Evolutionary conservation across 2,797 vertebrate genomes (phyloP), one percentile per base, ranked within the genome.

Genomic region (Pipistrellus kuhlii): DNA sequence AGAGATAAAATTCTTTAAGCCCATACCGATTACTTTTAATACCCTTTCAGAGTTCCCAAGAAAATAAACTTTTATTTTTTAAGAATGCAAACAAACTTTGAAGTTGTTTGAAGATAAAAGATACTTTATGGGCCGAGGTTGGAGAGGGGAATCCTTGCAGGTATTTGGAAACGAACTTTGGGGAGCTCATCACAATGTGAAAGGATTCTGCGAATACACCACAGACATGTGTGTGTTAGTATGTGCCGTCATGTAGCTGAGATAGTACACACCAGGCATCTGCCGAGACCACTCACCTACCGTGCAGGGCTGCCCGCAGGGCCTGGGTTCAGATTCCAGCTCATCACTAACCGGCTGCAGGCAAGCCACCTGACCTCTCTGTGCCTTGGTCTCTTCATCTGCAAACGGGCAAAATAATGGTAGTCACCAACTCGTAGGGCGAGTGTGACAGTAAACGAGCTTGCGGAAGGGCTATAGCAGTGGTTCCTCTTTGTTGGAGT

Each of bases 71-170:
- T 96, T 71, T 41, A 62, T 89, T 93, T 18, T 3, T 55, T 76
- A 93, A 94, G 91, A 92, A 57, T 35, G 90, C 53, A 92, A 93
- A 77, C n/a, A 77, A 91, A 14, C 81, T 96, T 97, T 96, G 95
- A 97, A 96, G 78, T 86, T 27, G 11, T 96, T 93, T 94, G 86
- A 93, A 89, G 85, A 97, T 92, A 78, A 93, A 82, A 92, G 82
- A n/a, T 73, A 48, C 81, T 84, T 88, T 55, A 13, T 32, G n/a
- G 20, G 55, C 30, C 84, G 18, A 21, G 18, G 12, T 32, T 80
- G 41, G 23, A 14, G 12, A 92, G 30, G 23, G 64, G 53, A 82
- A 85, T 83, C 27, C 32, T 90, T 73, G 21, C 25, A n/a, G 62
- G 41, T 73, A 15, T 72, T 90, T 66, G 46, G 53, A 85, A 75